Percentiles rank a stretch among this genome's conserved stretches.
Conservation (phyloP, 1,140 invertebrate genomes). For the Pogonognathellus flavescens region DNA sequence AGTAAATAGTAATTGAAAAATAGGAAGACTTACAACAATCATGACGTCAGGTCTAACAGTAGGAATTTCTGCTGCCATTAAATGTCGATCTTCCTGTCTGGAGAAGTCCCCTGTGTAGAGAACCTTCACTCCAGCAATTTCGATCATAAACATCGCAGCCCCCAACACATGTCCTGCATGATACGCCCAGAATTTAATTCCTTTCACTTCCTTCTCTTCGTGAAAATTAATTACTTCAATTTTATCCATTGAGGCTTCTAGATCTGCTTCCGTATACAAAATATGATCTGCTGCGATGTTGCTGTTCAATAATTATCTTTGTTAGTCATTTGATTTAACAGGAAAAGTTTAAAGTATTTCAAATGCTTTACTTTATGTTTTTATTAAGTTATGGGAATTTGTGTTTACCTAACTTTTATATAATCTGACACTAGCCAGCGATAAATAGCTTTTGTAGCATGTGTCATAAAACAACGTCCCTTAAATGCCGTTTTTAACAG, state of each 20-base stretch:
- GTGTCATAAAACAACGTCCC: slow-evolving; percentile 99
- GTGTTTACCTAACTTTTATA: slow-evolving; percentile 91
- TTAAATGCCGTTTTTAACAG: slow-evolving; percentile 97
- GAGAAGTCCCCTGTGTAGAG: slow-evolving; percentile 99
- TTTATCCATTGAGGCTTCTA: slow-evolving; percentile 98
- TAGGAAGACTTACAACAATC: slow-evolving; percentile 81
- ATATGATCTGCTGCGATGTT: slow-evolving; percentile 98
- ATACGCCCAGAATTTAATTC: slow-evolving; percentile 98
- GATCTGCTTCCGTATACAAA: slow-evolving; percentile 96
- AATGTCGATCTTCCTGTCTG: slow-evolving; percentile 97
- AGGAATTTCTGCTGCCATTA: slow-evolving; percentile 99
- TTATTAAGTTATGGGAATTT: slow-evolving; percentile 67
- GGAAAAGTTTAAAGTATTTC: no score
- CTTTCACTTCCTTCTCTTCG: slow-evolving; percentile 97
- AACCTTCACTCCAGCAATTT: slow-evolving; percentile 97
- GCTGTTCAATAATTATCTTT: no score
- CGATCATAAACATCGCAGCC: slow-evolving; percentile 99
- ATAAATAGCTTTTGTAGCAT: slow-evolving; percentile 99
- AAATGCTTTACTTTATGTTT: no score
- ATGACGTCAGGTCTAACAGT: slow-evolving; percentile 95
- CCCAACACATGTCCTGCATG: slow-evolving; percentile 99
- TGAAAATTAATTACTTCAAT: slow-evolving; percentile 99
- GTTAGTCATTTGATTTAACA: no score
- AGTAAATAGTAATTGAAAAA: background rate
- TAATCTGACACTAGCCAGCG: slow-evolving; percentile 98